Percentiles rank a stretch among this genome's conserved stretches.
These are phyloP conservation scores for Tiliacea aurago DNA, from an alignment of 2,888 invertebrate genomes.

Conservation along the genomic window DNA sequence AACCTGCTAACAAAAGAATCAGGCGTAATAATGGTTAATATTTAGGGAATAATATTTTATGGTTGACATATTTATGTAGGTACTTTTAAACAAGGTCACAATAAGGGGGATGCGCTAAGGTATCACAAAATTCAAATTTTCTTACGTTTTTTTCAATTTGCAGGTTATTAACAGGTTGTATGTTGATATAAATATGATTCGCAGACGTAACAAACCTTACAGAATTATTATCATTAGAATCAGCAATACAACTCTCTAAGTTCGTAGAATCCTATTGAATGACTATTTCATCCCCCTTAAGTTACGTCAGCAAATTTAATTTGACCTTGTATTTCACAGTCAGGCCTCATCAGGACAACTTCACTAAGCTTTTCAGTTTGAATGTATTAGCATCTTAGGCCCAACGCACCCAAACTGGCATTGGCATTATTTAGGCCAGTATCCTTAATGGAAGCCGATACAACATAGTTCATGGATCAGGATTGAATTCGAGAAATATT, in stretches of 20 bases:
- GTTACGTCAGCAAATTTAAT: not conserved
- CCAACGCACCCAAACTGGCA: not conserved
- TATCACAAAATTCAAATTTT: too few species aligned
- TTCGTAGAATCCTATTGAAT: too few species aligned
- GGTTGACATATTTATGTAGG: not conserved
- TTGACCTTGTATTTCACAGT: constrained; percentile 1
- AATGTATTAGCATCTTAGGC: not conserved
- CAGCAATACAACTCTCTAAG: too few species aligned
- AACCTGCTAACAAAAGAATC: not conserved
- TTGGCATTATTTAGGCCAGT: not conserved
- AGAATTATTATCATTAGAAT: too few species aligned
- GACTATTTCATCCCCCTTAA: too few species aligned
- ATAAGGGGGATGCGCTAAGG: too few species aligned
- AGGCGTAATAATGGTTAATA: not conserved
- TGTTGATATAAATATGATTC: too few species aligned
- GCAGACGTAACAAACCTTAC: too few species aligned
- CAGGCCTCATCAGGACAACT: not conserved
- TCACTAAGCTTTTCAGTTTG: constrained; percentile 2
- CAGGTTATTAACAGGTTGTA: too few species aligned
- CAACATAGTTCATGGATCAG: not conserved
- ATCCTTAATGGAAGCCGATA: not conserved
- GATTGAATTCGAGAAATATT: not conserved
- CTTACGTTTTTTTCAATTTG: too few species aligned
- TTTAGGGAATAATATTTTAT: constrained; percentile 1
- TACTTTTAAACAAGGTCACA: not conserved